These are phyloP conservation scores for Tinea trinotella DNA, from an alignment of 2,888 invertebrate genomes.

Conservation along the genomic window DNA sequence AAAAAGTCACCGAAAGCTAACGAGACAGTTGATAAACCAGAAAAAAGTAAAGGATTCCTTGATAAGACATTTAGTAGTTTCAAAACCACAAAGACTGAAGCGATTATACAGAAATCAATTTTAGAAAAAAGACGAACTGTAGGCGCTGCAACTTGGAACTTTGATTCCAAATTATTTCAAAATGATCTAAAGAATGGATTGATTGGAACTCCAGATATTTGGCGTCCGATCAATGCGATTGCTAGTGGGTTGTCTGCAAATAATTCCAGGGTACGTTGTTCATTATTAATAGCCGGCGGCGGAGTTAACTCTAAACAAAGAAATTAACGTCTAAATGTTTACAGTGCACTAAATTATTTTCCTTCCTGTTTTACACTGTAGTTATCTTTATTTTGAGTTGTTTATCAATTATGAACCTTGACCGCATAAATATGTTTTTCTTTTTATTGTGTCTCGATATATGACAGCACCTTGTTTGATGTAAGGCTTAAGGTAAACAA, in stretches of 20 bases:
- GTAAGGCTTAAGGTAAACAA: no score
- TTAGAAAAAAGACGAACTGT: constrained; percentile 76
- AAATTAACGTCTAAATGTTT: constrained; percentile 6
- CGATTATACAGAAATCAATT: constrained; percentile 56
- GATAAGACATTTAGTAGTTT: constrained; percentile 64
- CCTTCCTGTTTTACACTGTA: neutral
- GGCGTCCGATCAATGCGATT: constrained; percentile 78
- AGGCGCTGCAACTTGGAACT: constrained; percentile 78
- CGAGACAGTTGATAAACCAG: constrained; percentile 59
- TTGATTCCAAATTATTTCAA: constrained; percentile 76
- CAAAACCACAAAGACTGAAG: constrained; percentile 57
- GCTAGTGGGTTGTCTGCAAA: constrained; percentile 73
- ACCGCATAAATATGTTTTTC: no score
- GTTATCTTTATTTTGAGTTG: constrained; percentile 1
- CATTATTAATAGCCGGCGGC: neutral
- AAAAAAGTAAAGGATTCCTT: constrained; percentile 59
- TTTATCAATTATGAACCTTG: no score
- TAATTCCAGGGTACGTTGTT: constrained; percentile 63
- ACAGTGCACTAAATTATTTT: neutral
- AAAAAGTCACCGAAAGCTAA: constrained; percentile 48
- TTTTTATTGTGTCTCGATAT: no score
- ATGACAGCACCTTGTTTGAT: no score
- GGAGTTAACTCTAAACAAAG: neutral
- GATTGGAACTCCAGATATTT: constrained; percentile 78
- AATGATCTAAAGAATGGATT: constrained; percentile 73